Conservation (phyloP, 2,113 vertebrate genomes). For the Arothron firmamentum region DNA sequence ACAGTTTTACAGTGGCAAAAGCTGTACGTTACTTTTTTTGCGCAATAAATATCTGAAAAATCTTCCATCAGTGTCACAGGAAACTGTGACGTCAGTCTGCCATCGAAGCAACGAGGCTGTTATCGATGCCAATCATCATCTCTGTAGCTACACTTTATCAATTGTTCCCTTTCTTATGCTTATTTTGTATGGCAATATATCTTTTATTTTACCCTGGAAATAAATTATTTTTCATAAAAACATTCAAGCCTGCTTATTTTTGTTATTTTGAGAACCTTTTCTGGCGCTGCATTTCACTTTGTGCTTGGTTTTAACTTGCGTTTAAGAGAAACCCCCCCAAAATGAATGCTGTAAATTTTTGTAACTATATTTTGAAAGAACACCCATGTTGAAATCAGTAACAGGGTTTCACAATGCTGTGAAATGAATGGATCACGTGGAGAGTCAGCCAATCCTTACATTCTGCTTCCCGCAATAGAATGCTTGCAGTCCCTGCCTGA, state of each 20-base stretch:
- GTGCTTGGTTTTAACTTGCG: neutral
- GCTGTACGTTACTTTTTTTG: slow-evolving; percentile 12
- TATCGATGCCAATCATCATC: slow-evolving; percentile 34
- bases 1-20: slow-evolving; percentile 29
- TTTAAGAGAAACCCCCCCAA: no score
- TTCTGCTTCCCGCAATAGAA: no score
- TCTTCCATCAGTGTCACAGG: slow-evolving; percentile 17
- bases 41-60: slow-evolving; percentile 16
- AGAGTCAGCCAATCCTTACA: no score
- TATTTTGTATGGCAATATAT: slow-evolving; percentile 76
- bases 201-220: slow-evolving; percentile 78
- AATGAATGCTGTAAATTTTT: no score
- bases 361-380: no score
- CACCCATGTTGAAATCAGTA: no score
- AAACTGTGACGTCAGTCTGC: neutral
- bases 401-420: no score
- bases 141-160: slow-evolving; percentile 54
- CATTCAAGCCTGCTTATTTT: slow-evolving; percentile 3
- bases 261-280: neutral
- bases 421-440: no score
- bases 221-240: slow-evolving; percentile 78
- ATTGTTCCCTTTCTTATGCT: slow-evolving; percentile 71
- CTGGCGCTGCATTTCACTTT: neutral
- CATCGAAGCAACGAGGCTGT: neutral
- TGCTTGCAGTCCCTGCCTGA: no score